Evolutionary conservation across 2,888 invertebrate genomes (phyloP).

Genomic region (Tiliacea citrago): DNA sequence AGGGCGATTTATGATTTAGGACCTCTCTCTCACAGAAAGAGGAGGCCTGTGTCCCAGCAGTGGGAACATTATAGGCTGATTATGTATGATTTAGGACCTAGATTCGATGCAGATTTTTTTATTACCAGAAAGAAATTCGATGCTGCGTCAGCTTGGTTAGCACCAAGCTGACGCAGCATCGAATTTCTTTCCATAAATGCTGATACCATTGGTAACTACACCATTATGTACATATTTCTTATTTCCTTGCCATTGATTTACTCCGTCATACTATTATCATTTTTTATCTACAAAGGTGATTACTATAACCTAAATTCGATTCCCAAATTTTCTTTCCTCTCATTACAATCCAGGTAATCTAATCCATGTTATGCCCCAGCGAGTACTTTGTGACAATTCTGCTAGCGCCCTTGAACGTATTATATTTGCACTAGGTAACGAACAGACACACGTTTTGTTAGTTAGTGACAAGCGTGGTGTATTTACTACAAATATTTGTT

Average conservation of each 20-base stretch:
- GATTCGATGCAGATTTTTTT: no score
- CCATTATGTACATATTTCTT: background rate
- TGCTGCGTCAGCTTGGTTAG: background rate
- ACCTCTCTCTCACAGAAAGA: no score
- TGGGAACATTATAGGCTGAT: no score
- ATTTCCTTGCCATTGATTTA: background rate
- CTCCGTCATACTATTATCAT: background rate
- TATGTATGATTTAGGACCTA: no score
- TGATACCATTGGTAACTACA: background rate
- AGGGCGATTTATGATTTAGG: no score
- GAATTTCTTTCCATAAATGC: background rate
- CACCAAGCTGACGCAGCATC: no score
- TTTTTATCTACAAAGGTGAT: background rate
- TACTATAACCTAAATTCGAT: background rate
- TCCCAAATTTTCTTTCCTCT: background rate
- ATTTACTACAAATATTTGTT: conserved; percentile 56
- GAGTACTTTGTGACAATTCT: conserved; percentile 30
- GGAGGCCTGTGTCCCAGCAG: no score
- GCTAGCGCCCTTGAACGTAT: conserved; percentile 29
- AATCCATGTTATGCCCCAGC: conserved; percentile 18
- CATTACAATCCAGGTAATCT: background rate
- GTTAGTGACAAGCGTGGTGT: conserved; percentile 51
- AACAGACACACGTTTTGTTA: conserved; percentile 61
- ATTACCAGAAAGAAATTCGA: background rate
- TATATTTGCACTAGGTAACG: conserved; percentile 57